phyloP scores from a whole-genome alignment of 1,140 invertebrate species.

The Leguminivora glycinivorella region DNA sequence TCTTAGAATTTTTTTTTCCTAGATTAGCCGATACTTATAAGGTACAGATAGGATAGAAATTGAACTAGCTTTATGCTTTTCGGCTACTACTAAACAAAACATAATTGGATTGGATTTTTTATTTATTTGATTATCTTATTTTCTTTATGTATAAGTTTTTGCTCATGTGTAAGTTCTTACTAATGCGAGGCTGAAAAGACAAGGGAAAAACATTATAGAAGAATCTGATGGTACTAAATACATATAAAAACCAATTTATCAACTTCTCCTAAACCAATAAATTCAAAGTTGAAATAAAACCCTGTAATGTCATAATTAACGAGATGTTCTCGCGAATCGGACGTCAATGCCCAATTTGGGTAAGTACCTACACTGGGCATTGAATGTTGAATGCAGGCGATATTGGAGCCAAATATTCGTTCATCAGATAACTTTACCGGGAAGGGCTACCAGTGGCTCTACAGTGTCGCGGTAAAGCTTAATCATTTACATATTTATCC shows the following conservation, averaged over 20 bases:
- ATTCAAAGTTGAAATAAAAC: background rate
- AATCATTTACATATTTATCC: background rate
- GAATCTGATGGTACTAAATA: no score
- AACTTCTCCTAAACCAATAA: background rate
- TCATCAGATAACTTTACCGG: constrained; percentile 47
- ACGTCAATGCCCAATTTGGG: constrained; percentile 28
- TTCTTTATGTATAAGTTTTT: no score
- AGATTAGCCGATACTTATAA: no score
- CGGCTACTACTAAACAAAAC: no score
- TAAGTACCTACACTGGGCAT: background rate
- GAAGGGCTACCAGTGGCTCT: constrained; percentile 16
- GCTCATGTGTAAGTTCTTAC: no score
- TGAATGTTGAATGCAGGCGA: constrained; percentile 30
- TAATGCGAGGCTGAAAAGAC: no score
- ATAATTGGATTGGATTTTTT: no score
- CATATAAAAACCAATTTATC: background rate
- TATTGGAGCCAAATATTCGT: constrained; percentile 61
- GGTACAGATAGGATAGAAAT: no score
- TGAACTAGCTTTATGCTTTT: no score
- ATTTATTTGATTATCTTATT: no score
- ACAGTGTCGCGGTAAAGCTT: background rate
- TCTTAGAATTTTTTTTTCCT: no score
- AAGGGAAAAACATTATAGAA: no score
- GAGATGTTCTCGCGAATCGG: constrained; percentile 9
- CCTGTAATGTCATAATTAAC: constrained; percentile 15